Percentiles rank a stretch among this genome's conserved stretches.
These are phyloP conservation scores for Ypsolopha sequella DNA, from an alignment of 2,888 invertebrate species.

Conservation along the genomic window DNA sequence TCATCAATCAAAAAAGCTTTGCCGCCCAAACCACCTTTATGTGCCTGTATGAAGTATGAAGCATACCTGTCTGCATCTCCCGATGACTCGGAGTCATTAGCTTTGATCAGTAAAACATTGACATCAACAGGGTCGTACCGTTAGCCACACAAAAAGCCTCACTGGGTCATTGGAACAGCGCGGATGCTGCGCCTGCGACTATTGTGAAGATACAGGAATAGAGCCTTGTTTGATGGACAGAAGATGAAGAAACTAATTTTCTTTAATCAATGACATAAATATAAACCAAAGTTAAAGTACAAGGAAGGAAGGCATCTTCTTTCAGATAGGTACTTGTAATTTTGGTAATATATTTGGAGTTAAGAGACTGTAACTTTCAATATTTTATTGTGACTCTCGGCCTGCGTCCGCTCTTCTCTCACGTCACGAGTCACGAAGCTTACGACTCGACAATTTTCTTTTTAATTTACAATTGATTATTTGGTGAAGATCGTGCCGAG, in stretches of 20 bases:
- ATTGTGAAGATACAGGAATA: conserved; percentile 5
- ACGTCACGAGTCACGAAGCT: background rate
- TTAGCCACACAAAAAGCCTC: conserved; percentile 61
- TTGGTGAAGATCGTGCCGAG: background rate
- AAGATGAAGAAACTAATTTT: no score
- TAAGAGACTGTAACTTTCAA: background rate
- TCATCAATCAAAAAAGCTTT: no score
- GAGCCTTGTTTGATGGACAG: no score
- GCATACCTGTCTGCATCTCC: background rate
- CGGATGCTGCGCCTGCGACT: conserved; percentile 18
- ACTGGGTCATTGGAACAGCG: conserved; percentile 62
- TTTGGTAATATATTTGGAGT: background rate
- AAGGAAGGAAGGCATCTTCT: no score
- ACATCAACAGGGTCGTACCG: conserved; percentile 58
- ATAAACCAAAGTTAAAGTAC: no score
- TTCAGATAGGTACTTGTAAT: background rate
- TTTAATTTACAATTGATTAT: background rate
- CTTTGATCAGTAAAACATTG: conserved; percentile 56
- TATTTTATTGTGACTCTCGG: background rate
- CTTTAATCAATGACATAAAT: no score
- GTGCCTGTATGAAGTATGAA: no score
- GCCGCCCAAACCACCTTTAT: no score
- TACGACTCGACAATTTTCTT: background rate
- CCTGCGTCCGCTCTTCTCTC: background rate
- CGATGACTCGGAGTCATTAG: conserved; percentile 40